Percentiles rank a stretch among this genome's conserved stretches.
phyloP scores from a whole-genome alignment of 2,888 invertebrate genomes.

The Melanotus villosus region DNA sequence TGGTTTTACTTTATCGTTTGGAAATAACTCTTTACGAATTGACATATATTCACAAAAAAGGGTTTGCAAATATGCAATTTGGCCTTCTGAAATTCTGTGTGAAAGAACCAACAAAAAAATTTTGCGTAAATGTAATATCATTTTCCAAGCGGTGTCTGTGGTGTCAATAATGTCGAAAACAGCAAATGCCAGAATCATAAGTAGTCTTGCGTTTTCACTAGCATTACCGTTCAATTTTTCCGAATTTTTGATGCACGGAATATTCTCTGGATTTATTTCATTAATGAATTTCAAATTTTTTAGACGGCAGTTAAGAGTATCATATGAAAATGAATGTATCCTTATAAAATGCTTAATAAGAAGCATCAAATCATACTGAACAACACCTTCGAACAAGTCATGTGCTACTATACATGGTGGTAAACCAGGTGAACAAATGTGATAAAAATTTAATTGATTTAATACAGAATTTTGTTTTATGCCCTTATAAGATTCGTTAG shows the following conservation, averaged over 20 bases:
- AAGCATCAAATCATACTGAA: conserved; percentile 51
- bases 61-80: conserved; percentile 20
- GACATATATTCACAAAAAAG: conserved; percentile 27
- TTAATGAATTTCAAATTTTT: conserved; percentile 34
- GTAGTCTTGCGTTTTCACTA: conserved; percentile 13
- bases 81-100: conserved; percentile 4
- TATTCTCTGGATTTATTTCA: conserved; percentile 39
- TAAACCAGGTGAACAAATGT: conserved; percentile 54
- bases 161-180: conserved; percentile 18
- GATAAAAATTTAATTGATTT: conserved; percentile 53
- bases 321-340: conserved; percentile 27
- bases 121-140: conserved; percentile 21
- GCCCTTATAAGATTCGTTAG: conserved; percentile 42
- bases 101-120: conserved; percentile 10
- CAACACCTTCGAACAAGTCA: conserved; percentile 55
- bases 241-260: conserved; percentile 26
- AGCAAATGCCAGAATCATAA: conserved; percentile 26
- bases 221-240: conserved; percentile 39
- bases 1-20: conserved; percentile 39
- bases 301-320: conserved; percentile 30
- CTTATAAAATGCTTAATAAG: conserved; percentile 48
- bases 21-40: conserved; percentile 39
- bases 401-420: conserved; percentile 58
- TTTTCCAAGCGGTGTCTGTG: conserved; percentile 24
- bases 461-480: conserved; percentile 54